phyloP scores from a whole-genome alignment of 2,797 vertebrate genomes.

The Alexandromys oeconomus region DNA sequence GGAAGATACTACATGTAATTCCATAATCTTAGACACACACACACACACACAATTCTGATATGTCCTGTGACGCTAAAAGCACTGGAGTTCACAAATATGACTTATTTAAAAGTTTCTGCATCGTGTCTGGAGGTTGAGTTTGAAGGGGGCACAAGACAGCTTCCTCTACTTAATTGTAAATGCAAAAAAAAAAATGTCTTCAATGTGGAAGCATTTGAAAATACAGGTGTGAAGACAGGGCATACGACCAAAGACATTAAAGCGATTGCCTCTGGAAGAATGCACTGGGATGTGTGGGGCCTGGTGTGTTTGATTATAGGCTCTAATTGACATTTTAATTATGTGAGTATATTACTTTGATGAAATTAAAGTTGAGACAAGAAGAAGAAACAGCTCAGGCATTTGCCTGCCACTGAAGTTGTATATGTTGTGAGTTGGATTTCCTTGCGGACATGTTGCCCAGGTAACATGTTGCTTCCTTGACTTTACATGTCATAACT shows the following conservation, averaged over 20 bases:
- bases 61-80: not conserved
- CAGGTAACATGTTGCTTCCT: not conserved
- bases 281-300: too few relatives aligned
- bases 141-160: not conserved
- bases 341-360: conserved; percentile 24
- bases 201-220: not conserved
- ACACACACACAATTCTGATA: not conserved
- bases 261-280: not conserved
- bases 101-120: not conserved
- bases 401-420: not conserved
- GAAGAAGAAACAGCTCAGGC: not conserved
- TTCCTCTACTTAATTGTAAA: not conserved
- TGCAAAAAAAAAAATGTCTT: not conserved
- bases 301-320: not conserved
- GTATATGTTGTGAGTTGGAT: not conserved
- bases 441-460: not conserved
- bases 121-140: not conserved
- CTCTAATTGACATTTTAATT: conserved; percentile 53
- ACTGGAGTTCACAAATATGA: not conserved
- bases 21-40: not conserved
- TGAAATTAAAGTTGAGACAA: conserved; percentile 42
- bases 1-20: not conserved
- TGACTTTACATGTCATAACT: not conserved
- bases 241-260: not conserved
- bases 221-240: not conserved